Evolutionary conservation across 2,888 invertebrate species (phyloP).

Genomic region (Unio pictorum): DNA sequence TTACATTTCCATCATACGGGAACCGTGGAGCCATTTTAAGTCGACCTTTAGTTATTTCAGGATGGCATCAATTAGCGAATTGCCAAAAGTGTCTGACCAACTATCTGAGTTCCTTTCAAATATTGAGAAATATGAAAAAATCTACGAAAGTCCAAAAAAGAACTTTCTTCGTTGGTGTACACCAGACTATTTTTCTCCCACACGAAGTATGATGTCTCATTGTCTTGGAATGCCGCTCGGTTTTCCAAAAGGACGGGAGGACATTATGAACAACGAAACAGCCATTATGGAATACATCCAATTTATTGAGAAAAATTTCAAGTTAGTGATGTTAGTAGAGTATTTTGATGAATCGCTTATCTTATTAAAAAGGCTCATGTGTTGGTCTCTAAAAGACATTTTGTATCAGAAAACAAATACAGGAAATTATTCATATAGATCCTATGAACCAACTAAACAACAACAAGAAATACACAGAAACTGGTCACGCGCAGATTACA

Average conservation of each 20-base stretch:
- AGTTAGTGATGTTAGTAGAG: constrained; percentile 68
- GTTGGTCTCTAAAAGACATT: constrained; percentile 68
- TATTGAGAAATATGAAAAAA: constrained; percentile 56
- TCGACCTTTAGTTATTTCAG: constrained; percentile 65
- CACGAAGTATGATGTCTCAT: constrained; percentile 63
- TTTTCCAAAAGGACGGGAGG: constrained; percentile 49
- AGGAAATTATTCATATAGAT: constrained; percentile 30
- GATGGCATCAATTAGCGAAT: constrained; percentile 46
- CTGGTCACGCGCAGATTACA: constrained; percentile 62
- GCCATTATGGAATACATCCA: constrained; percentile 49
- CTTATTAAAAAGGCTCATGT: constrained; percentile 63
- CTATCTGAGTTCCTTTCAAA: constrained; percentile 55
- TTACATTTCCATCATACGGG: constrained; percentile 63
- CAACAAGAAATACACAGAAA: constrained; percentile 47
- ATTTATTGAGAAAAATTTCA: constrained; percentile 54
- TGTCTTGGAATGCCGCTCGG: constrained; percentile 67
- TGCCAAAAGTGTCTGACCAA: constrained; percentile 35
- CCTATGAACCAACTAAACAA: constrained; percentile 19
- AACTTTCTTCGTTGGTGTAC: constrained; percentile 51
- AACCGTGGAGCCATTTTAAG: constrained; percentile 65
- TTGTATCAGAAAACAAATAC: constrained; percentile 54
- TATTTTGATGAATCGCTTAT: constrained; percentile 68
- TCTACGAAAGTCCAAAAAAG: constrained; percentile 47
- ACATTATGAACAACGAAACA: constrained; percentile 36
- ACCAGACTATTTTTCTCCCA: constrained; percentile 63